phyloP scores from a whole-genome alignment of 2,797 vertebrate species.

The Alosa sapidissima region DNA sequence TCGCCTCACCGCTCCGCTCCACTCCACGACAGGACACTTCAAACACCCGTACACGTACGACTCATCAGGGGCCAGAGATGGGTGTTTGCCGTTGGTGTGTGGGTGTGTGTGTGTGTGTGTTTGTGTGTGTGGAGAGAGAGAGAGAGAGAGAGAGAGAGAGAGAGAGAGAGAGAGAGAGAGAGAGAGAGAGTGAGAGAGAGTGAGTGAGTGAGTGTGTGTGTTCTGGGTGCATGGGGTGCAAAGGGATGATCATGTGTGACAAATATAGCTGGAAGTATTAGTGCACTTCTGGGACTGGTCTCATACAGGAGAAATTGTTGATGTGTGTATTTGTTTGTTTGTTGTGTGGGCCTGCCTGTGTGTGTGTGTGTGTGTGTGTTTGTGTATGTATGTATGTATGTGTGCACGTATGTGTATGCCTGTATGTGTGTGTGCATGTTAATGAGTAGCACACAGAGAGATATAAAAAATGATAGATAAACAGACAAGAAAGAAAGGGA shows the following conservation, averaged over 20 bases:
- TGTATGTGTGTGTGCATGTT: neutral
- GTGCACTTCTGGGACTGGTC: neutral
- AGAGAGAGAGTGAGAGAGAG: neutral
- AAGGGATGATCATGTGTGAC: constrained; percentile 10
- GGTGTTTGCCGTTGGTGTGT: neutral
- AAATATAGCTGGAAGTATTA: constrained; percentile 1
- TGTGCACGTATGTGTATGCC: neutral
- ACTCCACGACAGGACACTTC: constrained; percentile 19
- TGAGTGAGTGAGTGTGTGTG: neutral
- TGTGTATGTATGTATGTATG: neutral
- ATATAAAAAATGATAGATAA: neutral
- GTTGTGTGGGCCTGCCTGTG: neutral
- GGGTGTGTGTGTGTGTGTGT: neutral
- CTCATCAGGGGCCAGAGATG: neutral
- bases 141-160: too few species aligned
- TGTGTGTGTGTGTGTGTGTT: neutral
- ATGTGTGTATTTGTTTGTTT: neutral
- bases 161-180: too few species aligned
- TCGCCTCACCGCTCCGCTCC: neutral
- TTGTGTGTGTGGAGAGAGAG: neutral
- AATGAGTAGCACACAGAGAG: neutral
- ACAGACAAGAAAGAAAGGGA: neutral
- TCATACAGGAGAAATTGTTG: neutral
- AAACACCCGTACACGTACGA: neutral
- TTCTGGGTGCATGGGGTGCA: neutral